Base-by-base conservation (phyloP, 1,140 invertebrate species). In the Phymastichus coffea region DNA sequence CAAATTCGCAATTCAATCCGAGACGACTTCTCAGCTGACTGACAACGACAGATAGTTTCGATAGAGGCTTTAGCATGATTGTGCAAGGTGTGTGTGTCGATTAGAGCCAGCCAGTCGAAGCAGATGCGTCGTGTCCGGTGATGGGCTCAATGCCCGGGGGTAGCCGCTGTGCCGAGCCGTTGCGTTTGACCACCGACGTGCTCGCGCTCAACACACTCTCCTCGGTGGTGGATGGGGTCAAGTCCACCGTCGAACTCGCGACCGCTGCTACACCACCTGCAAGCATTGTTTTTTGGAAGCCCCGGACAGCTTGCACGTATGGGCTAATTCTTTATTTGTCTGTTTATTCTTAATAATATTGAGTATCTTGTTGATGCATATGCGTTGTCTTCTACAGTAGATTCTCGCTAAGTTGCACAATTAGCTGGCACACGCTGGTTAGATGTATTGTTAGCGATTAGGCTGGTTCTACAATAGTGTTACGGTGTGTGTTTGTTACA, bases 81-180 rank as follows among this genome's bases (percentile, higher is more conserved):
- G n/a, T n/a, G n/a, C n/a, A n/a, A n/a, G n/a, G n/a, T n/a, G n/a
- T n/a, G n/a, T n/a, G n/a, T n/a, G n/a, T n/a, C n/a, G n/a, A n/a
- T n/a, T n/a, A 85, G 62, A 87, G 82, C 86, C 86, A 87, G 53
- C 85, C 85, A 4, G 83, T 78, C 38, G 84, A 82, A 38, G 82
- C 78, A 3, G 46, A 7, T 6, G 41, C 19, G 65, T 84, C 84
- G 68, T 85, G 84, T 37, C 85, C 85, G 59, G 83, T 82, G 47
- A 87, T 78, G 26, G 85, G 85, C 64, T 87, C 85, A 63, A 87
- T 83, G 7, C 84, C 84, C 8, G 84, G 83, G 43, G 84, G 64
- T 28, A 84, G 83, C 47, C 84, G 64, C 53, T 78, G 73, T 38
- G 73, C 76, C 43, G 80, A 76, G 30, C 80, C 80, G 66, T 82